Base-by-base conservation (phyloP, 1,140 invertebrate species). In the Pararge aegeria region DNA sequence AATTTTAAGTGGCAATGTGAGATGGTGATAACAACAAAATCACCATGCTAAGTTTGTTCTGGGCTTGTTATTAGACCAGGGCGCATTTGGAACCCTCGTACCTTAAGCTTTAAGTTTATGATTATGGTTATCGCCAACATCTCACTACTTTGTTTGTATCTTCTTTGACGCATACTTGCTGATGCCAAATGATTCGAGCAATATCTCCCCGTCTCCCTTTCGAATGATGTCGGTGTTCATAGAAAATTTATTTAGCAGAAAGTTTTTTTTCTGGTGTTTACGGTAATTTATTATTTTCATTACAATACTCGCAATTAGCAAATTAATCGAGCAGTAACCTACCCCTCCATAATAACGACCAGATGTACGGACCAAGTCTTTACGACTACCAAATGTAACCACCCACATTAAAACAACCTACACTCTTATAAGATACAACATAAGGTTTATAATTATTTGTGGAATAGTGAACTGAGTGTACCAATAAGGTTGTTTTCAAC, bases 311-410 rank as follows among this genome's bases (percentile, higher is more conserved):
- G 48, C 40, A 59, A 59, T 59, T 59, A 59, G 38, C 49, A 59
- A 59, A 59, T 59, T 59, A 59, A 59, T 59, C 38, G 50, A 44
- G 37, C 38, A 46, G 16, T 46, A 52, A 59, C 37, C 57, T 52
- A 29, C 38, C 46, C 38, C 24, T 42, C 50, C 30, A 34, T 34
- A 46, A 29, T 59, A 52, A 59, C 48, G 37, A 59, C 49, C 57
- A 52, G 49, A 51, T 46, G 49, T 59, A 59, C 37, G 15, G 18
- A 20, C 30, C 27, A 20, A 16, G 40, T 20, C 48, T 37, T 50
- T 50, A 40, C 18, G 24, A 56, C 44, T 6, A 12, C 30, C 7
- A 34, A 9, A 21, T 20, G 3, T 21, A 15, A 7, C 10, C 15
- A 24, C 7, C 1, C 21, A 20, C 19, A 1, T 20, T 20, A 3